Evolutionary conservation across 2,113 vertebrate species (phyloP), one percentile per base, ranked within the genome.

Genomic region (Microtus ochrogaster): DNA sequence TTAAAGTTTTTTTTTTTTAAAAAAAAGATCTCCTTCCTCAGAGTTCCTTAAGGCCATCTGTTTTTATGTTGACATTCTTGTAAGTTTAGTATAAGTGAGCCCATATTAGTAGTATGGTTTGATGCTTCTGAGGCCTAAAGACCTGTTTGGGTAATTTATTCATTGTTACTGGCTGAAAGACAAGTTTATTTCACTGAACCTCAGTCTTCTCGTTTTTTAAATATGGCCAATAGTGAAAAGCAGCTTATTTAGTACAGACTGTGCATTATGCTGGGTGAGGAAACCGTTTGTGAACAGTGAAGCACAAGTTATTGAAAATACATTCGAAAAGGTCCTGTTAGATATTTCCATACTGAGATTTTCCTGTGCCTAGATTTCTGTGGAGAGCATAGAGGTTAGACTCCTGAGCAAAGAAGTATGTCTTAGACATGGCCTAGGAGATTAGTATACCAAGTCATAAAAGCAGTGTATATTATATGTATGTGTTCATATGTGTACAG

Each of bases 201-300:
- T 83, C n/a, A 74, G 7, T 92, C 92, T 96, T 92, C 36, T 95
- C 36, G 70, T 77, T 21, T 21, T 92, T 93, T 94, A 96, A 76
- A 72, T 86, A 76, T 58, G 83, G 24, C n/a, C 85, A 77, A 52
- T 83, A 91, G 33, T 79, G 85, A 95, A 41, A 82, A 5, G 13
- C 7, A 85, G 22, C 24, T 97, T 44, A 94, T 96, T 97, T 33
- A 94, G 7, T 92, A 73, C 24, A 68, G 68, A 90, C 83, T 10
- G 79, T 79, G 33, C 81, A 58, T 72, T 93, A 5, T 26, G 78
- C 16, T 92, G 79, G 47, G 52, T 91, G 3, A 91, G 63, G 83
- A 91, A 94, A 83, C 2, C 89, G 7, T 65, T 91, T 41, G 28
- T 78, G 70, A 90, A 84, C 8, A 87, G 33, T 90, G 84, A 87